These are phyloP conservation scores for Platycercus adscitus DNA, from an alignment of 2,113 vertebrate species.

Conservation along the genomic window DNA sequence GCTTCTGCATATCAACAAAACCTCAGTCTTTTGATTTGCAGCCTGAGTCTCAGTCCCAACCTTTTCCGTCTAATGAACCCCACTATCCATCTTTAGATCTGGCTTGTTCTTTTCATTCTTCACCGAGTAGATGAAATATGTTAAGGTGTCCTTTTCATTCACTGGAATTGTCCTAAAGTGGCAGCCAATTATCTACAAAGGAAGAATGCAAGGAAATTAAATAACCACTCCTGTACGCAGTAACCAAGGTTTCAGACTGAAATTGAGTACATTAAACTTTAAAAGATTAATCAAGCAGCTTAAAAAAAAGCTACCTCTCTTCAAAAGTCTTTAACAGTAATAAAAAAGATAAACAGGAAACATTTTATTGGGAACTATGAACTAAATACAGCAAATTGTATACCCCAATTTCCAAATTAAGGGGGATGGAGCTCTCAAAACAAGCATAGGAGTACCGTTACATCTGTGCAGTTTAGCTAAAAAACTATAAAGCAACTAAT, in stretches of 20 bases:
- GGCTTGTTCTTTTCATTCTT: conserved; percentile 86
- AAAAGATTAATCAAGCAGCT: background rate
- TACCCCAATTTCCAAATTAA: background rate
- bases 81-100: conserved; percentile 81
- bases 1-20: conserved; percentile 73
- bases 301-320: background rate
- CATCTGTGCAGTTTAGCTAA: background rate
- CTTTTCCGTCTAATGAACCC: conserved; percentile 73
- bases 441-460: background rate
- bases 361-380: background rate
- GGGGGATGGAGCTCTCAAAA: background rate
- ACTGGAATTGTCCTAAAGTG: conserved; percentile 87
- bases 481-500: background rate
- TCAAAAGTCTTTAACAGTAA: background rate
- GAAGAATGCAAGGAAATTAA: conserved; percentile 53
- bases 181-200: conserved; percentile 84
- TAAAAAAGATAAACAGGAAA: background rate
- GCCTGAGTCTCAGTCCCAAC: conserved; percentile 55
- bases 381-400: background rate
- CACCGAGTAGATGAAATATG: conserved; percentile 87
- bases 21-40: conserved; percentile 64
- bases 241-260: background rate
- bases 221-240: background rate
- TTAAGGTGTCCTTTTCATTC: conserved; percentile 88
- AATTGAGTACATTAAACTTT: background rate